Percentiles rank a stretch among this genome's conserved stretches.
These are phyloP conservation scores for Prinia subflava DNA, from an alignment of 2,113 vertebrate species.

Conservation along the genomic window DNA sequence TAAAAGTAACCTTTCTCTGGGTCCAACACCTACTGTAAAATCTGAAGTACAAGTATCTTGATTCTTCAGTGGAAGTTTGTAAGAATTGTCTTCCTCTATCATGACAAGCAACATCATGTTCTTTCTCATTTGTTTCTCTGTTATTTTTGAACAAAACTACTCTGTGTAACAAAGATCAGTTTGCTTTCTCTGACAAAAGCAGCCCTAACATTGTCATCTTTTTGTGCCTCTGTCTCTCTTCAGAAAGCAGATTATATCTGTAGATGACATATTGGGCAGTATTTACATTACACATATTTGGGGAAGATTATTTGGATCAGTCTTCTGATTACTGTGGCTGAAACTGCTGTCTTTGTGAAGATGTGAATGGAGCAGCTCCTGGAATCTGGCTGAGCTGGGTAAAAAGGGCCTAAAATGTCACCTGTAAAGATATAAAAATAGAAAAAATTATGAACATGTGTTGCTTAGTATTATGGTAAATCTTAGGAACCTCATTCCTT, in stretches of 20 bases:
- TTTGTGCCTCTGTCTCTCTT: not conserved
- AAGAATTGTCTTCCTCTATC: not conserved
- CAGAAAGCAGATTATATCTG: not conserved
- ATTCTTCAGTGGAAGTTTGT: not conserved
- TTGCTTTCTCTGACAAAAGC: not conserved
- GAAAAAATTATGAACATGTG: not conserved
- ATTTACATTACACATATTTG: not conserved
- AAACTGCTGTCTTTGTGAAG: conserved; percentile 72
- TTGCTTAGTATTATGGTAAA: not conserved
- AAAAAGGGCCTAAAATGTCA: conserved; percentile 76
- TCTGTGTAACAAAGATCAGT: not conserved
- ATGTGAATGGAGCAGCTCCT: conserved; percentile 71
- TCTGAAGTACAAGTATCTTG: not conserved
- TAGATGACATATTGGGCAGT: not conserved
- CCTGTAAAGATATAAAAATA: conserved; percentile 18
- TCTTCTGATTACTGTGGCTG: conserved; percentile 49
- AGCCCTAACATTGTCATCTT: not conserved
- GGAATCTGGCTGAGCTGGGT: conserved; percentile 68
- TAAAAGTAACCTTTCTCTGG: not conserved
- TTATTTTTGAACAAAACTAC: not conserved
- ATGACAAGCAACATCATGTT: not conserved
- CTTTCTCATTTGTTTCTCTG: not conserved
- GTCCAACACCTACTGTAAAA: not conserved
- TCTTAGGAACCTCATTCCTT: not conserved
- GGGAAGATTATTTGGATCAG: not conserved